These are phyloP conservation scores for Meteorus colon DNA, from an alignment of 2,888 invertebrate genomes.

Conservation along the genomic window DNA sequence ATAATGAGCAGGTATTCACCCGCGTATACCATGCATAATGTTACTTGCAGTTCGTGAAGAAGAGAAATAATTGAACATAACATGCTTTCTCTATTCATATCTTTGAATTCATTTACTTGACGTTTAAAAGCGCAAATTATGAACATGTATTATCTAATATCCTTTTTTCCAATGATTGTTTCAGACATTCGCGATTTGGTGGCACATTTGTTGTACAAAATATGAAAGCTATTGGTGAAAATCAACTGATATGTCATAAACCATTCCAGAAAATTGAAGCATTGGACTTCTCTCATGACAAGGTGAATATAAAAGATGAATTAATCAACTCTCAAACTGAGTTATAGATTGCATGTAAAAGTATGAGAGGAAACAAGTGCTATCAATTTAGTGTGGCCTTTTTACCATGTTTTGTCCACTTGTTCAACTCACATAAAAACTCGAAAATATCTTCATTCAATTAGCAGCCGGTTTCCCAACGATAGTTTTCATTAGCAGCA, in stretches of 20 bases:
- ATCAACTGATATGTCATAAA: constrained; percentile 91
- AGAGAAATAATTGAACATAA: constrained; percentile 26
- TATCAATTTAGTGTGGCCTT: not conserved
- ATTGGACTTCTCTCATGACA: constrained; percentile 85
- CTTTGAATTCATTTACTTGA: not conserved
- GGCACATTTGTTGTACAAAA: constrained; percentile 95
- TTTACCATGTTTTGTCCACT: constrained; percentile 1
- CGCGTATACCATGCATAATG: constrained; percentile 22
- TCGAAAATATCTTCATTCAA: constrained; percentile 52
- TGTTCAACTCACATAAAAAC: constrained; percentile 23
- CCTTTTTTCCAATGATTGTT: constrained; percentile 46
- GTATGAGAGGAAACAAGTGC: not conserved
- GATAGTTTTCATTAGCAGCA: constrained; percentile 57
- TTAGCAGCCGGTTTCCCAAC: constrained; percentile 54
- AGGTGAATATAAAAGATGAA: constrained; percentile 70
- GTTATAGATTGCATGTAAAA: not conserved
- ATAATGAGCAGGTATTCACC: constrained; percentile 38
- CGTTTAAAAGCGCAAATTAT: not conserved
- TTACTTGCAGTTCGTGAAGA: not conserved
- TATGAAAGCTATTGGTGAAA: constrained; percentile 92
- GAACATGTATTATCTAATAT: not conserved
- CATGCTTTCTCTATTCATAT: constrained; percentile 10
- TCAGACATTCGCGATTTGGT: constrained; percentile 93
- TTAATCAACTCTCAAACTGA: not conserved
- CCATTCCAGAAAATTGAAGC: constrained; percentile 85